Percentiles rank a stretch among this genome's conserved stretches.
phyloP scores from a whole-genome alignment of 1,140 invertebrate species.

The Triops cancriformis region DNA sequence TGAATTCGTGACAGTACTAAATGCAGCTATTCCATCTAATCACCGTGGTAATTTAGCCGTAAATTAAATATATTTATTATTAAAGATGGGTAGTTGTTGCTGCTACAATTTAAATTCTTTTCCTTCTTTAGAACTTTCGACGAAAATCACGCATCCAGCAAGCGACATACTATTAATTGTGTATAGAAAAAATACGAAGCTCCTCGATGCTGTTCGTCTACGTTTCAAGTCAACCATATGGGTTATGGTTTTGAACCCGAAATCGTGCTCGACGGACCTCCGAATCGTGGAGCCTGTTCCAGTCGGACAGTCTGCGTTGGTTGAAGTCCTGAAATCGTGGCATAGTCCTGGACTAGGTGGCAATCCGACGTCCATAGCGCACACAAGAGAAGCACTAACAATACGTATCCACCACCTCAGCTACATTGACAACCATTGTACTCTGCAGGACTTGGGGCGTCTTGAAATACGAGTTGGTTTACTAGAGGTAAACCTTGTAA shows the following conservation, averaged over 20 bases:
- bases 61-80: neutral
- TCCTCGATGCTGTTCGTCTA: neutral
- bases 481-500: neutral
- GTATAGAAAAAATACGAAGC: neutral
- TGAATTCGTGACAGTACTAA: neutral
- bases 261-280: neutral
- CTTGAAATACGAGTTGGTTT: neutral
- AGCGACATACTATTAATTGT: neutral
- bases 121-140: too few relatives aligned
- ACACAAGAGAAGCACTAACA: neutral
- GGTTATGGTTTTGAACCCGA: neutral
- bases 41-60: neutral
- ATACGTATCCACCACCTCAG: neutral
- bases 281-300: neutral
- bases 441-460: neutral
- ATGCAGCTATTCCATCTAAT: neutral
- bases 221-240: neutral
- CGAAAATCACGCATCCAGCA: too few relatives aligned
- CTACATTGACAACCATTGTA: neutral
- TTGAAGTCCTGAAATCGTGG: neutral
- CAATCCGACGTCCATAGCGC: neutral
- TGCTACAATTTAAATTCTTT: neutral
- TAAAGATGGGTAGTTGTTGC: neutral
- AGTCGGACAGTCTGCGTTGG: neutral
- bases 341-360: neutral